phyloP scores from a whole-genome alignment of 2,888 invertebrate genomes.

The Drosophila barbarae region DNA sequence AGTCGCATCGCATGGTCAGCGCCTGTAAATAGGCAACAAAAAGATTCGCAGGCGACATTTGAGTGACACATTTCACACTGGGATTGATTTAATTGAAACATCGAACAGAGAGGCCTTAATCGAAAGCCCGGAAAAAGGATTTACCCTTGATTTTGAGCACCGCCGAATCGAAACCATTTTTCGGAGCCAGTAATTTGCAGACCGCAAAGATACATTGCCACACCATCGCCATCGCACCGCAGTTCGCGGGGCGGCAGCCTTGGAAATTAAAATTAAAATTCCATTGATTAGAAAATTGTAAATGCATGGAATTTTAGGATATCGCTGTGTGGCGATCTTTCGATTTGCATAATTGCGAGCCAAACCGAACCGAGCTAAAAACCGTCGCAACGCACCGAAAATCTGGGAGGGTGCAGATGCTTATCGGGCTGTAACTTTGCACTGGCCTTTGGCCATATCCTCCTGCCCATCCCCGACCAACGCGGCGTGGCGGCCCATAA shows the following conservation, averaged over 20 bases:
- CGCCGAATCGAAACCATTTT: constrained; percentile 1
- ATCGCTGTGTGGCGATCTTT: constrained; percentile 70
- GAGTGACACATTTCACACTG: constrained; percentile 53
- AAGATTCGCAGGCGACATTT: constrained; percentile 22
- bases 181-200: constrained; percentile 11
- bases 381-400: constrained; percentile 56
- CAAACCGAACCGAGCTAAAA: constrained; percentile 19
- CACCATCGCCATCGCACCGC: constrained; percentile 1
- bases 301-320: constrained; percentile 77
- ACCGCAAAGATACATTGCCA: constrained; percentile 25
- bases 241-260: constrained; percentile 8
- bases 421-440: constrained; percentile 47
- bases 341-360: constrained; percentile 76
- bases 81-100: constrained; percentile 57
- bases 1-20: constrained; percentile 15
- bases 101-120: constrained; percentile 35
- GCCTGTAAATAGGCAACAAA: constrained; percentile 40
- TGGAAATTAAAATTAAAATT: constrained; percentile 77
- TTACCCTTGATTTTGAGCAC: neutral
- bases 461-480: neutral
- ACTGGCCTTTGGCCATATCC: constrained; percentile 30
- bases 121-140: constrained; percentile 8
- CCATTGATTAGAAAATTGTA: constrained; percentile 79
- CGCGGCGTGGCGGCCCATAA: constrained; percentile 50
- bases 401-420: constrained; percentile 42